A percentile compares a stretch with the other conserved stretches of the same genome.
Evolutionary conservation across 2,888 invertebrate species (phyloP).

Genomic region (Trachelus stipa): DNA sequence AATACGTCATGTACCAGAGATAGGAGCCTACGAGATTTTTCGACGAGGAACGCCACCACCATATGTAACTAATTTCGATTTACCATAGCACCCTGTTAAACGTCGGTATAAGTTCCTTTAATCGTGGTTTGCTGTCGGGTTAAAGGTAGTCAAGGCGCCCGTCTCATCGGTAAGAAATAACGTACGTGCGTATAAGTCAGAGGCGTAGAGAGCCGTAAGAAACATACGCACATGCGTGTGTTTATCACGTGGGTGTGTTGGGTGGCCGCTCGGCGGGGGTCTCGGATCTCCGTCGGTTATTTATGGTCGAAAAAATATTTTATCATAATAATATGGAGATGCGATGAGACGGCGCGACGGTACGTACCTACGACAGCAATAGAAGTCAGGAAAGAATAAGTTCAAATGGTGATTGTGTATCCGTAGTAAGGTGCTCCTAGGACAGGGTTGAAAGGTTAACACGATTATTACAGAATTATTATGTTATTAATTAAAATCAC

Average conservation of each 20-base stretch:
- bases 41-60: not conserved
- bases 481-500: conserved; percentile 43
- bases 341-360: conserved; percentile 15
- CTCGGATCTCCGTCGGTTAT: conserved; percentile 48
- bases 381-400: conserved; percentile 35
- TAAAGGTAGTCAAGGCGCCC: conserved; percentile 6
- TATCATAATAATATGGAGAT: conserved; percentile 57
- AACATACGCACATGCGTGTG: conserved; percentile 36
- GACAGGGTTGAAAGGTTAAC: conserved; percentile 36
- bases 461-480: conserved; percentile 49
- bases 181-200: not conserved
- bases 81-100: conserved; percentile 2
- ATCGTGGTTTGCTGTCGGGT: conserved; percentile 2
- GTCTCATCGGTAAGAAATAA: conserved; percentile 3
- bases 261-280: conserved; percentile 56
- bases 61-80: conserved; percentile 3
- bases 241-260: conserved; percentile 48
- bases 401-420: conserved; percentile 36
- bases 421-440: not conserved
- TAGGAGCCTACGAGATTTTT: not conserved
- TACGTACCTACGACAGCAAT: not conserved
- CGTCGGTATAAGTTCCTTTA: conserved; percentile 8
- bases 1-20: not conserved
- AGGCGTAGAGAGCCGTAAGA: conserved; percentile 16
- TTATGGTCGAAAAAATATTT: conserved; percentile 58